Base-by-base conservation (phyloP, 2,797 vertebrate species). In the Amblyraja radiata region DNA sequence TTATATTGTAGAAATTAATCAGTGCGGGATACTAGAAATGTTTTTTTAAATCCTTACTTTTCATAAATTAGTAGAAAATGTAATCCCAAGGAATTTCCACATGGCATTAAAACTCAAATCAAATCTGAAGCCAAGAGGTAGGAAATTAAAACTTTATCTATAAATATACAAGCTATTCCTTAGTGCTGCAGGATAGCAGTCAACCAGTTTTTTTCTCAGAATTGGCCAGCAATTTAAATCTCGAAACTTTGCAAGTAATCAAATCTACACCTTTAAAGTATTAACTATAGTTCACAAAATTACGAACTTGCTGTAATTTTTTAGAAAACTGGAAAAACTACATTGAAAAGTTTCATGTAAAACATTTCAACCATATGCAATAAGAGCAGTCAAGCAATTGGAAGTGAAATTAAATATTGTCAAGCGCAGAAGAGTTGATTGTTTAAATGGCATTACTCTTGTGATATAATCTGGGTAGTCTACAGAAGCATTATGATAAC, bases 31-130 rank as follows among this genome's bases (percentile, higher is more conserved):
- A 36, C 32, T 46, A 91, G 36, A 91, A 91, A 91, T 91, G 90
- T 65, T 68, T 91, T 91, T 91, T 71, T 73, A 91, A 74, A 86
- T 86, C 13, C 39, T 65, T 36, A 91, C 18, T 25, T 46, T 91
- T 74, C 90, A 91, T 73, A 74, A 91, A 91, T 91, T 91, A 91
- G 90, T 91, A 91, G 6, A 91, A 91, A 91, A 91, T 91, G 71
- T 73, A 91, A 25, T 91, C 23, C 86, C 68, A 91, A 73, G 23
- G 88, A 91, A 73, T 91, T 71, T 71, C 18, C 71, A 91, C 65
- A 5, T 91, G 71, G 32, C 23, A 73, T 73, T 91, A 54, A 54
- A 83, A 71, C 46, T 90, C 23, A 46, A 91, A 74, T 13, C 63
- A 63, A 86, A 65, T 63, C 7, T 63, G 23, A 91, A 91, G 90